Conservation (phyloP, 2,888 invertebrate species). For the Phymatocera aterrima region DNA sequence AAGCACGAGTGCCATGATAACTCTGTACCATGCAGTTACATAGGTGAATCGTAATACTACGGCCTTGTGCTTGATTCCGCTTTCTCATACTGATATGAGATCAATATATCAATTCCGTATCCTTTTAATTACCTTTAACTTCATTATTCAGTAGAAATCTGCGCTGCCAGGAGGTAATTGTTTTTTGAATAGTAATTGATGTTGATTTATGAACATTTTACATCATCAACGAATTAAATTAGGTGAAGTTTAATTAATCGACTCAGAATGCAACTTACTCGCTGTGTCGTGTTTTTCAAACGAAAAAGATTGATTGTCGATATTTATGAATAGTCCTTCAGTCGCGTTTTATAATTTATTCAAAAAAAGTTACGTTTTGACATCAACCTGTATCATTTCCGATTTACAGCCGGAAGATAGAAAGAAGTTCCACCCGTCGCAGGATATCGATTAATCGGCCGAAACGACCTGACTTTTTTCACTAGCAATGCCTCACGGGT, state of each 20-base stretch:
- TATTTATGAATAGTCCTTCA: neutral
- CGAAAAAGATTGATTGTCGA: neutral
- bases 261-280: neutral
- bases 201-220: neutral
- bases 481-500: neutral
- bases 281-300: neutral
- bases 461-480: constrained; percentile 4
- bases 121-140: neutral
- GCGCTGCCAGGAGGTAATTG: neutral
- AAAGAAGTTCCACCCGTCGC: neutral
- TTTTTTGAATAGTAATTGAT: neutral
- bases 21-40: no score
- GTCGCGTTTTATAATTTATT: neutral
- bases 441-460: constrained; percentile 5
- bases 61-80: neutral
- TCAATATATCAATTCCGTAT: neutral
- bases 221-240: neutral
- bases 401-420: constrained; percentile 4
- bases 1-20: no score
- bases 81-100: neutral
- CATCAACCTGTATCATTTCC: constrained; percentile 10
- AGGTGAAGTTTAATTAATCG: neutral
- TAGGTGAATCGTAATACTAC: neutral
- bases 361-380: neutral
- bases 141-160: neutral